Percentiles rank a stretch among this genome's conserved stretches.
Evolutionary conservation across 2,888 invertebrate genomes (phyloP).

Genomic region (Thymelicus sylvestris): DNA sequence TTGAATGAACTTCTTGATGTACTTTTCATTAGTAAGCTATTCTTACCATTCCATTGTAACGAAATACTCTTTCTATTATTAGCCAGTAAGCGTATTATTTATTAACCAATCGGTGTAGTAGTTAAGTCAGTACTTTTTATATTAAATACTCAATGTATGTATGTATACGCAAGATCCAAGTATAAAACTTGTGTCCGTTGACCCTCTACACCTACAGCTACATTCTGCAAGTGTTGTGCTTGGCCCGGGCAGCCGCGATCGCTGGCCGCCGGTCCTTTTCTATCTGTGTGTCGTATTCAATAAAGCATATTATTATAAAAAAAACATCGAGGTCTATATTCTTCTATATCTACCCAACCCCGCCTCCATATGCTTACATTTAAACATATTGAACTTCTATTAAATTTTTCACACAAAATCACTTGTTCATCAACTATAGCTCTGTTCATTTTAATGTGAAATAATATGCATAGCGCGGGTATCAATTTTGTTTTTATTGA

Average conservation of each 20-base stretch:
- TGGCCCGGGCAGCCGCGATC: neutral
- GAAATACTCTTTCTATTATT: conserved; percentile 27
- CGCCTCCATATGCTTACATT: neutral
- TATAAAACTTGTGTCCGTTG: neutral
- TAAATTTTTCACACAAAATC: no score
- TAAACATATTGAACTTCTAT: no score
- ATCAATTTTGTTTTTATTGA: no score
- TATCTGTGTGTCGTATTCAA: conserved; percentile 27
- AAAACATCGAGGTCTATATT: neutral
- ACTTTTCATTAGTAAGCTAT: conserved; percentile 16
- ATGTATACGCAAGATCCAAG: neutral
- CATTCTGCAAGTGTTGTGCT: conserved; percentile 9
- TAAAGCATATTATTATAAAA: conserved; percentile 2
- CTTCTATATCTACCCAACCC: neutral
- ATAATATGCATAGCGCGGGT: no score
- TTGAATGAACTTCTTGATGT: conserved; percentile 11
- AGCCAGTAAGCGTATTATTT: conserved; percentile 26
- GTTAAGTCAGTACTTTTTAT: conserved; percentile 28
- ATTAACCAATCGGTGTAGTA: conserved; percentile 22
- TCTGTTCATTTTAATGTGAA: no score
- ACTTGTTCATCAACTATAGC: no score
- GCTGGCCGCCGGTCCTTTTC: neutral
- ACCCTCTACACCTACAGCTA: neutral
- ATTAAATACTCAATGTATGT: conserved; percentile 20
- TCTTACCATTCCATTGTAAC: conserved; percentile 33